phyloP scores from a whole-genome alignment of 2,888 invertebrate genomes.

The Dicyrtoma fusca region DNA sequence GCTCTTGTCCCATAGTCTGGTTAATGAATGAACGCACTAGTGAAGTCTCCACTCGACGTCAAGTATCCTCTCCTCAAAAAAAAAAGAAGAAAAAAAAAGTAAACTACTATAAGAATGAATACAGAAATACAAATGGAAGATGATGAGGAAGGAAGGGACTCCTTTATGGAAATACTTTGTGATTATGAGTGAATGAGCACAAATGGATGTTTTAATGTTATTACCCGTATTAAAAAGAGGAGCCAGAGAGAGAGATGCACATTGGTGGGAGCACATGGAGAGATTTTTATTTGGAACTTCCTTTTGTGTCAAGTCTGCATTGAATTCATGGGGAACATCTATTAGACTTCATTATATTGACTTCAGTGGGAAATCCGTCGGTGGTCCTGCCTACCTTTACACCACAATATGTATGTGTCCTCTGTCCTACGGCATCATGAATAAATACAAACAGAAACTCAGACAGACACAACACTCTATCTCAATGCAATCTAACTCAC shows the following conservation, averaged over 20 bases:
- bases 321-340: too few relatives aligned
- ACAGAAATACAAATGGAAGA: slow-evolving; percentile 12
- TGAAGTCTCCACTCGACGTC: slow-evolving; percentile 11
- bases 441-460: too few relatives aligned
- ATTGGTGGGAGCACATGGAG: slow-evolving; percentile 17
- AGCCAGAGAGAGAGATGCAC: slow-evolving; percentile 18
- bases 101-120: background rate
- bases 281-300: slow-evolving; percentile 36
- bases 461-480: background rate
- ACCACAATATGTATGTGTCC: background rate
- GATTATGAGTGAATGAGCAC: slow-evolving; percentile 39
- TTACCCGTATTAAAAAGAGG: slow-evolving; percentile 9
- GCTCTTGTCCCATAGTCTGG: too few relatives aligned
- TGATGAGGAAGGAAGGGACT: slow-evolving; percentile 5
- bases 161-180: slow-evolving; percentile 19
- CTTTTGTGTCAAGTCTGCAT: slow-evolving; percentile 33
- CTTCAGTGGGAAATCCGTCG: slow-evolving; percentile 32
- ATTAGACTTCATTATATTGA: slow-evolving; percentile 31
- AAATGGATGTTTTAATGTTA: slow-evolving; percentile 26
- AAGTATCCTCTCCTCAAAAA: background rate
- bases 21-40: background rate
- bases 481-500: background rate
- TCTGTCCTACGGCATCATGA: background rate
- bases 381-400: slow-evolving; percentile 22
- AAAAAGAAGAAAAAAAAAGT: background rate